A percentile compares a stretch with the other conserved stretches of the same genome.
Conservation (phyloP, 2,113 vertebrate species). For the Corythornis madagascariensis region DNA sequence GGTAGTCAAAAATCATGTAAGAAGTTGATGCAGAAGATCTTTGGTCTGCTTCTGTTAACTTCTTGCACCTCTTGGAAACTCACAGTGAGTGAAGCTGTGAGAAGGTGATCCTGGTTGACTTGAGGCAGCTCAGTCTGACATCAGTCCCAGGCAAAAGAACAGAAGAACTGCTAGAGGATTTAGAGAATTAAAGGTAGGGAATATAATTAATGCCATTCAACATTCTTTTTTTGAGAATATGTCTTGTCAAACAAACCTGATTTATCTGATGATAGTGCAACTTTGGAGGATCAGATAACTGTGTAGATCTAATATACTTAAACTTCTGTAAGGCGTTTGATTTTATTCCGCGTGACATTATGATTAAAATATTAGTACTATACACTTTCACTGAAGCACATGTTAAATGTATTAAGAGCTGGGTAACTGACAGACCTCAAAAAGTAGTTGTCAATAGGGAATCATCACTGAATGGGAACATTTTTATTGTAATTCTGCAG, state of each 20-base stretch:
- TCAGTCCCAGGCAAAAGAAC: conserved; percentile 39
- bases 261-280: conserved; percentile 59
- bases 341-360: conserved; percentile 66
- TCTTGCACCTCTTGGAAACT: conserved; percentile 1
- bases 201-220: conserved; percentile 70
- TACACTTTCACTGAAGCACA: conserved; percentile 28
- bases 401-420: conserved; percentile 33
- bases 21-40: neutral
- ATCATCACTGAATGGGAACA: conserved; percentile 43
- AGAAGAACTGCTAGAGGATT: conserved; percentile 28
- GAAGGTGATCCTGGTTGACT: neutral
- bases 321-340: conserved; percentile 60
- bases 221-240: conserved; percentile 45
- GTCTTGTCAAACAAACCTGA: conserved; percentile 64
- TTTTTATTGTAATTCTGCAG: conserved; percentile 28
- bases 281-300: conserved; percentile 55
- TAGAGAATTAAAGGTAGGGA: conserved; percentile 53
- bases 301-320: conserved; percentile 46
- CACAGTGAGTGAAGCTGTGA: neutral
- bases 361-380: conserved; percentile 66
- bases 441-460: conserved; percentile 63
- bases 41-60: neutral
- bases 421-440: conserved; percentile 57
- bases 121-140: conserved; percentile 25
- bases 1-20: neutral